Evolutionary conservation across 2,113 vertebrate genomes (phyloP).

Genomic region (Equus quagga): DNA sequence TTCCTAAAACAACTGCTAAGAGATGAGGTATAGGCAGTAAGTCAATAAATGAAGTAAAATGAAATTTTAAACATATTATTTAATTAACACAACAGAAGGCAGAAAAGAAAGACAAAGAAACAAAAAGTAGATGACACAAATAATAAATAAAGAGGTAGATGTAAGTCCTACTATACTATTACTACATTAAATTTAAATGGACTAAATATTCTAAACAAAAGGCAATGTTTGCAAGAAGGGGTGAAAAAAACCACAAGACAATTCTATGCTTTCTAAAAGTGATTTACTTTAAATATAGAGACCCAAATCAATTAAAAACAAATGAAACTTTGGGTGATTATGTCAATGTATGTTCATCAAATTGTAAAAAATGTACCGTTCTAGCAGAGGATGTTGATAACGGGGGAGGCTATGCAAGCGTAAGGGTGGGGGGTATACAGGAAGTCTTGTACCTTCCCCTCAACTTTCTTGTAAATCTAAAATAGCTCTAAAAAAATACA

Average conservation of each 20-base stretch:
- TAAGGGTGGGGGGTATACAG: too few species aligned
- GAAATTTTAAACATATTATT: neutral
- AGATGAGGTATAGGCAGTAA: neutral
- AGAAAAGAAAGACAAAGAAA: neutral
- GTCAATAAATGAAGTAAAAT: neutral
- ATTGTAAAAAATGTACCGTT: too few species aligned
- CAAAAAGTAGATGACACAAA: neutral
- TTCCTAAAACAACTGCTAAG: neutral
- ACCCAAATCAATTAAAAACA: too few species aligned
- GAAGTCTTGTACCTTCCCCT: too few species aligned
- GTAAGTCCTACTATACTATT: neutral
- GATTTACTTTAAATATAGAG: neutral
- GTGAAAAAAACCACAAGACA: neutral
- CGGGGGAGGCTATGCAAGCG: too few species aligned
- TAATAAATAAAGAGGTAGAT: neutral
- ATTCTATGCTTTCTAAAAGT: neutral
- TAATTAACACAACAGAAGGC: neutral
- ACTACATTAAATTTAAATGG: neutral
- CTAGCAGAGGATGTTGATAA: too few species aligned
- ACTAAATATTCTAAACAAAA: neutral
- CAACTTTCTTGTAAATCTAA: too few species aligned
- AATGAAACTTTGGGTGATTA: too few species aligned
- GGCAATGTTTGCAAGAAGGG: neutral
- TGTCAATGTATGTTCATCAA: too few species aligned
- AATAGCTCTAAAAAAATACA: too few species aligned